Base-by-base conservation (phyloP, 1,140 invertebrate genomes). In the Cataglyphis hispanica region DNA sequence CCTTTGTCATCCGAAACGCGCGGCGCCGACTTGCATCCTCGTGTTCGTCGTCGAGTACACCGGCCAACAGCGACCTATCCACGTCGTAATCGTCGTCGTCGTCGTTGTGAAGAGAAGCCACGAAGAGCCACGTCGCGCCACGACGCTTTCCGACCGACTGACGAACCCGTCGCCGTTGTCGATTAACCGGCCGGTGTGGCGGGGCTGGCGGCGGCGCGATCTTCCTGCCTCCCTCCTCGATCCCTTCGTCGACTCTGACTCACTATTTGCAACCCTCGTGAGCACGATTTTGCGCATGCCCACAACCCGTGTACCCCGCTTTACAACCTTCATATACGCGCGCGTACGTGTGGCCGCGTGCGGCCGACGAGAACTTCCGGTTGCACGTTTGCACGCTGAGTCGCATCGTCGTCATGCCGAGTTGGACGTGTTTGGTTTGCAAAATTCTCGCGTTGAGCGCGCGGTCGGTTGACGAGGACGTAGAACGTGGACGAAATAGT, bases 121-220 rank as follows among this genome's bases (percentile, higher is more conserved):
- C 22, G 56, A 43, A 72, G 83, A 87, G 86, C 87, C 87, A 88
- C 90, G 88, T 87, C 87, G 89, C 91, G 85, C 89, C 90, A 85
- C 91, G 89, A 89, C 89, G 92, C 89, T 92, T 91, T 91, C 91
- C 92, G 93, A 91, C 90, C 92, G 91, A 93, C 93, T 93, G 92
- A 92, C 87, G 88, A 72, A 70, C 43, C 77, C 89, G 83, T 69
- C 84, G 76, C 76, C 70, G 77, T 50, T 50, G 88, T 83, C 78
- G 88, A 90, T 87, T 89, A 89, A 81, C 90, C 50, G 56, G 58
- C 74, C 84, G 53, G 7, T 50, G 22, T 27, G 27, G 31, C 53
- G 46, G 11, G 25, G 69, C 25, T 31, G 64, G 19, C 22, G n/a
- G 64, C 40, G 64, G 63, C 37, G 63, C n/a, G 22, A 43, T 19